Evolutionary conservation across 2,797 vertebrate species (phyloP), one percentile per base, ranked within the genome.

Genomic region (Aulostomus chinensis): DNA sequence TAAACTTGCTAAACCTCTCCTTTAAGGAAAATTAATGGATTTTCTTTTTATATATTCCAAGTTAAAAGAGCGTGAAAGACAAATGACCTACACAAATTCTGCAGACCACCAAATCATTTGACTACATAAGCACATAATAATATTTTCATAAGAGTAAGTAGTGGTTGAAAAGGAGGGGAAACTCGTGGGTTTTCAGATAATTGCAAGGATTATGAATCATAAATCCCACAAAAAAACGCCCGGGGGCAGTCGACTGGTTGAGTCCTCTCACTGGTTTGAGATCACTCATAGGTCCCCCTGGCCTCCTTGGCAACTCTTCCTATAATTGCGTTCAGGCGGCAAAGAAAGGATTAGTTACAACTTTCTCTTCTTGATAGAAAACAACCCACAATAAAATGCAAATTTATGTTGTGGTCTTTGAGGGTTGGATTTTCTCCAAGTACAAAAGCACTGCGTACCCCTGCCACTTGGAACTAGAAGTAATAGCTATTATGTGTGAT

Each of bases 191-290:
- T 59, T 29, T 34, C 22, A 30, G 3, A 25, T 41, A 30, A 31
- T 15, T 66, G 29, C 14, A 29, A 13, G 46, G 39, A 39, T 31
- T 37, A 11, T 34, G 36, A 65, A 51, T 43, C 56, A 55, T 55
- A 26, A 68, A 71, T 63, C 39, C 62, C 58, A 35, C 37, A 55
- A 37, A 58, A 65, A 22, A 31, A 17, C n/a, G 59, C 45, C 56
- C 13, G 7, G 21, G 58, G 43, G 32, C 29, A 14, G 6, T 67
- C 35, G 41, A 20, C 43, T 11, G 48, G 15, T 63, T 28, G 20
- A 48, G 41, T 40, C 20, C 34, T 17, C 28, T 15, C n/a, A 17
- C 32, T 15, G 24, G 43, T 40, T 52, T 16, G 3, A 58, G 33
- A 75, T 75, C 67, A 72, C 32, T 3, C 50, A 26, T 64, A 37